Percentiles rank a stretch among this genome's conserved stretches.
Evolutionary conservation across 1,140 invertebrate species (phyloP).

Genomic region (Drosophila kikkawai): DNA sequence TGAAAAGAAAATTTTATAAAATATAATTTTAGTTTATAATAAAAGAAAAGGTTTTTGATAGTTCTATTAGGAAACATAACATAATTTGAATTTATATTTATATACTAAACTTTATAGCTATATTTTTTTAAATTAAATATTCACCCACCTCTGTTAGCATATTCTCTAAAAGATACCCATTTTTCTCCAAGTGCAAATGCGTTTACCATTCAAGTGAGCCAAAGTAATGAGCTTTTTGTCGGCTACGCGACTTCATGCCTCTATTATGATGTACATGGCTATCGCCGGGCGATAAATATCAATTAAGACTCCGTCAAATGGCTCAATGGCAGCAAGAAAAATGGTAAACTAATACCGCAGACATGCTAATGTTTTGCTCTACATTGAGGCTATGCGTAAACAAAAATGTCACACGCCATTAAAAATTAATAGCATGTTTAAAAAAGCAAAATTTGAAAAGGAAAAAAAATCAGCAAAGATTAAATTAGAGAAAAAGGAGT

Average conservation of each 20-base stretch:
- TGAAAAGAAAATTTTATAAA: too few relatives aligned
- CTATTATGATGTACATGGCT: slow-evolving; percentile 60
- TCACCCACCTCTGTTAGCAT: too few relatives aligned
- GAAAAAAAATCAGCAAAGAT: slow-evolving; percentile 46
- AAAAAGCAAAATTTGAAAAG: slow-evolving; percentile 29
- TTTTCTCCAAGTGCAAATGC: slow-evolving; percentile 24
- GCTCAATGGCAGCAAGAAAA: slow-evolving; percentile 67
- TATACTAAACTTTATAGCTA: too few relatives aligned
- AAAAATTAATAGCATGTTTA: slow-evolving; percentile 76
- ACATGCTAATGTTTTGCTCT: slow-evolving; percentile 76
- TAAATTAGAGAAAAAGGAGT: slow-evolving; percentile 56
- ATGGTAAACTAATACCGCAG: slow-evolving; percentile 62
- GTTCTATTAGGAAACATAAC: too few relatives aligned
- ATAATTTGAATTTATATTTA: too few relatives aligned
- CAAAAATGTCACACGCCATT: slow-evolving; percentile 76
- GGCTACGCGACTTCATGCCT: slow-evolving; percentile 37
- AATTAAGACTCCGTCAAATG: slow-evolving; percentile 67
- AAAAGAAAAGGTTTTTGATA: too few relatives aligned
- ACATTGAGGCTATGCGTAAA: slow-evolving; percentile 68
- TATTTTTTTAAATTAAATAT: neutral
- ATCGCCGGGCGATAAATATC: slow-evolving; percentile 63
- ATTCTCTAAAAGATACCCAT: neutral
- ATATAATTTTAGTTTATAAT: too few relatives aligned
- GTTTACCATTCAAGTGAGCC: slow-evolving; percentile 34
- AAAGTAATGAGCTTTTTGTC: slow-evolving; percentile 49